Evolutionary conservation across 2,888 invertebrate species (phyloP), one percentile per base, ranked within the genome.

Genomic region (Melanargia galathea): DNA sequence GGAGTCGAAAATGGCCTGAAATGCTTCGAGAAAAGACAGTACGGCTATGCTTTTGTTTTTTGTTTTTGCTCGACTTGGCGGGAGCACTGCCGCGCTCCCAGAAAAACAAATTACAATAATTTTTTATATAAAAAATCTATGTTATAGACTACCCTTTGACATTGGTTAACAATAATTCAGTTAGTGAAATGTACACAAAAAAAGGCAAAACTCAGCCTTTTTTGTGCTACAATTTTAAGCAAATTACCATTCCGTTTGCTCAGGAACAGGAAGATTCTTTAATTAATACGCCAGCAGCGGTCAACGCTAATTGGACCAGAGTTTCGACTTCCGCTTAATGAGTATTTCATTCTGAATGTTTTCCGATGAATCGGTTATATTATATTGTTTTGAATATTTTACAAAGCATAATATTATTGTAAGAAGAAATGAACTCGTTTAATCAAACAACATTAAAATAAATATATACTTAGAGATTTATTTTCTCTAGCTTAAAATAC

Each of bases 241-340:
- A 51, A n/a, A 51, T 51, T 51, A 30, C 30, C 30, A 51, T 51
- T 30, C 26, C 26, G 51, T 51, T 51, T 51, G 51, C 33, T 8
- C 43, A 43, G 16, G 18, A 43, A 30, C 51, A 51, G 51, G 51
- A 30, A 33, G 51, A 51, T 51, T 51, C 51, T 51, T 51, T 51
- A 51, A 51, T 51, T 51, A 51, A 51, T 30, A 51, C 30, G 51
- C 51, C 30, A 51, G 30, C 16, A 30, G 51, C 51, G 51, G 51
- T 51, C 51, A 51, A 18, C 11, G 51, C 18, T 51, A 51, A 51
- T 51, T 51, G 30, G 30, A 51, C 51, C 18, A 18, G 51, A 51
- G 51, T 51, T 51, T 33, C 33, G 11, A 33, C 51, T 51, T 51
- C 51, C 51, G 8, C 16, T 43, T 18, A 51, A 51, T 33, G 51